Percentiles rank a stretch among this genome's conserved stretches.
These are phyloP conservation scores for Diachasmimorpha longicaudata DNA, from an alignment of 1,140 invertebrate species.

Conservation along the genomic window DNA sequence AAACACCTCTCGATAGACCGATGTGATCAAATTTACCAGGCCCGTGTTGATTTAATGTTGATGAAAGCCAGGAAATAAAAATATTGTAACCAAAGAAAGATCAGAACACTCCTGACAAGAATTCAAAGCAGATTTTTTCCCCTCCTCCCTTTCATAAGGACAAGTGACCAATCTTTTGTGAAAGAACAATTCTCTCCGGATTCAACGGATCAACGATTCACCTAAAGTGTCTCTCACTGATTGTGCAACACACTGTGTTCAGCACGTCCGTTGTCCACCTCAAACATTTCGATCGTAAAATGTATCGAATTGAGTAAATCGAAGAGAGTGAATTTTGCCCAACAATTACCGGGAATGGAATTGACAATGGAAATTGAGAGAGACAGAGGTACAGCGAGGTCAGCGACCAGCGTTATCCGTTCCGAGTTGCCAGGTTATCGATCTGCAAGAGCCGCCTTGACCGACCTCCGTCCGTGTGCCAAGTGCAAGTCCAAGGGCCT, in stretches of 20 bases:
- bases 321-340: background rate
- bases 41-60: no score
- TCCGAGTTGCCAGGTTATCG: constrained; percentile 57
- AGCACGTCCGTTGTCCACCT: background rate
- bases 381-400: constrained; percentile 24
- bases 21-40: background rate
- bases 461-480: constrained; percentile 53
- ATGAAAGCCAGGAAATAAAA: background rate
- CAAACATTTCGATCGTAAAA: constrained; percentile 22
- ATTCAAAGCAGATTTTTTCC: no score
- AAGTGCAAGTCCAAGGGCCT: constrained; percentile 62
- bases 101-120: background rate
- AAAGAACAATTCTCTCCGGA: no score
- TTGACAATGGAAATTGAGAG: background rate
- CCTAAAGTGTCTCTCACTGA: background rate
- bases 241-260: background rate
- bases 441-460: constrained; percentile 59
- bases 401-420: constrained; percentile 48
- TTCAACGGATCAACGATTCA: no score
- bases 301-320: constrained; percentile 11
- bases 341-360: constrained; percentile 6
- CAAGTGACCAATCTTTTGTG: no score
- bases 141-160: no score
- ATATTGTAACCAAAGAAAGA: background rate
- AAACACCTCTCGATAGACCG: background rate